Percentiles rank a stretch among this genome's conserved stretches.
Conservation (phyloP, 2,797 vertebrate species). For the Sebastes miniatus region DNA sequence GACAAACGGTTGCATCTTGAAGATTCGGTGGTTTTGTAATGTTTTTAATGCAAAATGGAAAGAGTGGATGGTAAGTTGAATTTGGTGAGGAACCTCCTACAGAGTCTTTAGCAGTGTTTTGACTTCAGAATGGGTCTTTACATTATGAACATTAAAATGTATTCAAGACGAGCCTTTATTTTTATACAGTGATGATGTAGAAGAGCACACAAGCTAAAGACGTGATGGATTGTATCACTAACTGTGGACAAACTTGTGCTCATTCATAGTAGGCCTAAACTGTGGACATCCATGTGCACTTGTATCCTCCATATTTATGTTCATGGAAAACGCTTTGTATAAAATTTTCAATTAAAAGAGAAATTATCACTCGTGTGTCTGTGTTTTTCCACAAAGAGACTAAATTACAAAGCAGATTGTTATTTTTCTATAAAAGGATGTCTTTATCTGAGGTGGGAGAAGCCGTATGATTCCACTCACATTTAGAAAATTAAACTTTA, state of each 20-base stretch:
- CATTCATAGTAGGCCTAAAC: slow-evolving; percentile 12
- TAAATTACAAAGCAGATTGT: not conserved
- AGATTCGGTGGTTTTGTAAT: not conserved
- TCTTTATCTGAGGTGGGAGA: not conserved
- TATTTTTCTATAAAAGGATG: not conserved
- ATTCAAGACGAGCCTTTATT: slow-evolving; percentile 69
- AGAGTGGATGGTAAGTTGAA: not conserved
- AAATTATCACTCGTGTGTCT: slow-evolving; percentile 17
- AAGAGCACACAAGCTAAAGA: slow-evolving; percentile 30
- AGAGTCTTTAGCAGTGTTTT: not conserved
- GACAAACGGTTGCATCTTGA: not conserved
- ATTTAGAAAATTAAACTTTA: not conserved
- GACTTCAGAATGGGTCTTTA: slow-evolving; percentile 27
- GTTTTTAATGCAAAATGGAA: not conserved
- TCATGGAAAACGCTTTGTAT: slow-evolving; percentile 73
- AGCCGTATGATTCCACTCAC: not conserved
- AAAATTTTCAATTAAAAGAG: slow-evolving; percentile 77
- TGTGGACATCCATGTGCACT: slow-evolving; percentile 43
- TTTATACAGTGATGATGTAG: slow-evolving; percentile 57
- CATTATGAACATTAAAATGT: slow-evolving; percentile 41
- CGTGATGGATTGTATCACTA: slow-evolving; percentile 35
- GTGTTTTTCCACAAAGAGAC: not conserved
- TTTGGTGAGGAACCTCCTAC: not conserved
- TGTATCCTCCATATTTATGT: slow-evolving; percentile 67
- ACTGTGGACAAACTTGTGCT: slow-evolving; percentile 40